A percentile compares a stretch with the other conserved stretches of the same genome.
phyloP scores from a whole-genome alignment of 1,140 invertebrate species.

The Drosophila grimshawi region DNA sequence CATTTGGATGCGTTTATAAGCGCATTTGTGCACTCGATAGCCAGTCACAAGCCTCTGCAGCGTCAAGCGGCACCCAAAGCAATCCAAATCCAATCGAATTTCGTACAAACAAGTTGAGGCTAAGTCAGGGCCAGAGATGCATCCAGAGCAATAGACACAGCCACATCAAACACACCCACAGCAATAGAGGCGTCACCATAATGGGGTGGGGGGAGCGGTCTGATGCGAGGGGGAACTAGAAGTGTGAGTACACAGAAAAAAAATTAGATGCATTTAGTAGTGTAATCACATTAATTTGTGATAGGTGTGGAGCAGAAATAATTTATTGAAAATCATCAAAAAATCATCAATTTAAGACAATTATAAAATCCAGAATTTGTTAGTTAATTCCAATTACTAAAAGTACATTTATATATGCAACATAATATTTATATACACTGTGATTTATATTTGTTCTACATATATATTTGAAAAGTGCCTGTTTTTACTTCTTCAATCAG shows the following conservation, averaged over 20 bases:
- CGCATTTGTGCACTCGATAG: constrained; percentile 46
- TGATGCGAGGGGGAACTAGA: background rate
- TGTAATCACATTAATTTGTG: too few relatives aligned
- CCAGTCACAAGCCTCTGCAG: constrained; percentile 5
- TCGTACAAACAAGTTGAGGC: constrained; percentile 33
- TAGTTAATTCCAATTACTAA: too few relatives aligned
- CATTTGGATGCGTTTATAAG: constrained; percentile 52
- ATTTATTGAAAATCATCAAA: too few relatives aligned
- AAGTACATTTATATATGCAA: too few relatives aligned
- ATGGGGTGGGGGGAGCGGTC: too few relatives aligned
- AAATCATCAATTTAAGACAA: too few relatives aligned
- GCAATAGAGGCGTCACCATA: background rate
- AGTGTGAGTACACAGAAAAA: background rate
- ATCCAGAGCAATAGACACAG: background rate
- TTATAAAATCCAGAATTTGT: too few relatives aligned
- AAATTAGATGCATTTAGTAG: background rate
- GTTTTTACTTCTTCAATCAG: too few relatives aligned
- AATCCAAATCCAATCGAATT: constrained; percentile 25
- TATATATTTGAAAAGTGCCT: too few relatives aligned
- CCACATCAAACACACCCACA: constrained; percentile 11
- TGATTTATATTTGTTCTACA: too few relatives aligned
- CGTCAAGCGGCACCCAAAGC: constrained; percentile 4
- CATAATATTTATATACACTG: too few relatives aligned
- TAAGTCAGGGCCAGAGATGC: constrained; percentile 23
- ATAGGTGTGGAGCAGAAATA: too few relatives aligned